Evolutionary conservation across 1,140 invertebrate species (phyloP).

Genomic region (Hesperophylax magnus): DNA sequence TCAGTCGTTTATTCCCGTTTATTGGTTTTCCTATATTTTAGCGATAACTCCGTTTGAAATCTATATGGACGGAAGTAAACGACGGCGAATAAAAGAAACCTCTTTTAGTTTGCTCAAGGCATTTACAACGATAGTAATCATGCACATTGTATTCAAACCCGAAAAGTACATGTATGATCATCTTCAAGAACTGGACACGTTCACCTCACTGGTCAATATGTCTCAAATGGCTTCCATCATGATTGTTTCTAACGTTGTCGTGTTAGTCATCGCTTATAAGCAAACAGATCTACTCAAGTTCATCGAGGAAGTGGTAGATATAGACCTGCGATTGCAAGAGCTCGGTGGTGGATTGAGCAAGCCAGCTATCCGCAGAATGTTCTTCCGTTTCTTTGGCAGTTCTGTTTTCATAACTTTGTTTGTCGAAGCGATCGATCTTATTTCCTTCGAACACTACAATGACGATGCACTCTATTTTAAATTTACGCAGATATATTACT

Average conservation of each 20-base stretch:
- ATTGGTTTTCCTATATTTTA: constrained; percentile 1
- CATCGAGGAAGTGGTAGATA: neutral
- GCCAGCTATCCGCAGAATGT: neutral
- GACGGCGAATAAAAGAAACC: neutral
- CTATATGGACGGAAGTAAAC: neutral
- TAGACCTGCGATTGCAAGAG: neutral
- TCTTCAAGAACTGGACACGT: neutral
- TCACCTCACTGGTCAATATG: neutral
- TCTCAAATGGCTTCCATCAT: neutral
- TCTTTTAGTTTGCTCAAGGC: neutral
- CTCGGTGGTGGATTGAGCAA: neutral
- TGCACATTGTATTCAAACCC: neutral
- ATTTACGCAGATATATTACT: neutral
- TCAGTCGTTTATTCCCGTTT: neutral
- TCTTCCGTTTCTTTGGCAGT: neutral
- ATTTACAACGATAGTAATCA: neutral
- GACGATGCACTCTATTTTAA: neutral
- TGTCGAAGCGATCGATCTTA: neutral
- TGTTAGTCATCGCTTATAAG: neutral
- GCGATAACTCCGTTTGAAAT: neutral
- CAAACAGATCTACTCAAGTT: neutral
- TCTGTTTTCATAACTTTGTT: neutral
- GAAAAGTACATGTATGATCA: neutral
- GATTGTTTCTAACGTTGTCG: neutral
- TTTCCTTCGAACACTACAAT: neutral